Evolutionary conservation across 2,888 invertebrate genomes (phyloP), one percentile per base, ranked within the genome.

Genomic region (Aromia moschata): DNA sequence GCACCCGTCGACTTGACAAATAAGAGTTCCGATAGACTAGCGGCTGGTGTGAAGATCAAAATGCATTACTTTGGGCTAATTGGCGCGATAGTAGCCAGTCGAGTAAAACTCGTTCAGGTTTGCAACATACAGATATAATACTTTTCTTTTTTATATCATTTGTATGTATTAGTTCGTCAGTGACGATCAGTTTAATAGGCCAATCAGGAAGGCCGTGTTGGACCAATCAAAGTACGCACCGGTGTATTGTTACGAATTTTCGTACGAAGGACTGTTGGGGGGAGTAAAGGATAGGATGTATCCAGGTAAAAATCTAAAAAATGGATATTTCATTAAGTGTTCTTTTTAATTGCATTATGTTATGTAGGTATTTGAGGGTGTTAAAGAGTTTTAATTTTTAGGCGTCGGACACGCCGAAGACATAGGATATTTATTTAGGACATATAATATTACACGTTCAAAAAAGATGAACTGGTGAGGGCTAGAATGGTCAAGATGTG

Each of bases 121-220:
- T 46, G 59, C 33, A n/a, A n/a, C n/a, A n/a, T n/a, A n/a, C n/a
- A n/a, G n/a, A n/a, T n/a, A n/a, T n/a, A n/a, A n/a, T n/a, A n/a
- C n/a, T n/a, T n/a, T n/a, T n/a, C n/a, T n/a, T n/a, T n/a, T n/a
- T n/a, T 25, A 25, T 7, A n/a, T 25, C 4, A 25, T 25, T 25
- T 25, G 25, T 5, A 71, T 84, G 7, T 77, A n/a, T n/a, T n/a
- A 81, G 37, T 85, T 83, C 65, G 63, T 81, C 0, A 78, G 77
- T n/a, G 84, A 85, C 65, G 69, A 81, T 1, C 61, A 78, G 14
- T 67, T 71, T 36, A 80, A 83, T 58, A 83, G 85, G 68, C 76
- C 82, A 0, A 77, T 71, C 4, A 58, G 70, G 45, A 67, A 77
- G 37, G 64, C 69, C 20, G 80, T 83, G 55, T 82, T 84, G 62